Evolutionary conservation across 2,113 vertebrate genomes (phyloP), one percentile per base, ranked within the genome.

Genomic region (Nesogale talazaci): DNA sequence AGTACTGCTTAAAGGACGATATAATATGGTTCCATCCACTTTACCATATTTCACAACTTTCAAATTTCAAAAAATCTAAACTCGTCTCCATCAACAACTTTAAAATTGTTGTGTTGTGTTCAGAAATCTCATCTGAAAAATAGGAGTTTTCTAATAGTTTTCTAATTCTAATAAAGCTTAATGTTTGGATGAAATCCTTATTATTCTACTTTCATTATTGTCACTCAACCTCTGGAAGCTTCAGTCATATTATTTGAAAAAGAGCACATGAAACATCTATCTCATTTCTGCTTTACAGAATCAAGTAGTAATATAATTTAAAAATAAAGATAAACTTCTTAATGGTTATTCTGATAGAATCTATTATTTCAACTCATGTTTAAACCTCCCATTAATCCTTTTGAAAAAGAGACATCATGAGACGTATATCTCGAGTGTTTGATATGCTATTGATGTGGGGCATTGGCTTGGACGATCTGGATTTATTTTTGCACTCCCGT

Each of bases 401-500:
- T 83, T 63, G 7, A 63, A 40, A 46, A 91, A n/a, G 31, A 15
- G 31, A 23, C 16, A 12, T 6, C 6, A 6, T 29, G 31, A 10
- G 25, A 69, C 90, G 40, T 23, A 34, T 57, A 46, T 81, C 82
- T 57, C 23, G 27, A 57, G 27, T 69, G 93, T 92, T 85, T 77
- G 7, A 31, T 61, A 57, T 88, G 67, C 90, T 83, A 79, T 86
- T 77, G 86, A 94, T 94, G 83, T 92, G 78, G 88, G 93, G 23
- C 91, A 93, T 82, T 88, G 92, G 92, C 93, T 95, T 61, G 76
- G 94, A 91, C 88, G 77, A 78, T 91, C 31, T 63, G 72, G 61
- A 75, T 96, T 96, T 97, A 96, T 97, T 97, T 97, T 94, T 94
- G 95, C 94, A 84, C 95, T 95, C 88, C 74, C 94, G 91, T 96